phyloP scores from a whole-genome alignment of 2,888 invertebrate genomes.

The Apotomis betuletana region DNA sequence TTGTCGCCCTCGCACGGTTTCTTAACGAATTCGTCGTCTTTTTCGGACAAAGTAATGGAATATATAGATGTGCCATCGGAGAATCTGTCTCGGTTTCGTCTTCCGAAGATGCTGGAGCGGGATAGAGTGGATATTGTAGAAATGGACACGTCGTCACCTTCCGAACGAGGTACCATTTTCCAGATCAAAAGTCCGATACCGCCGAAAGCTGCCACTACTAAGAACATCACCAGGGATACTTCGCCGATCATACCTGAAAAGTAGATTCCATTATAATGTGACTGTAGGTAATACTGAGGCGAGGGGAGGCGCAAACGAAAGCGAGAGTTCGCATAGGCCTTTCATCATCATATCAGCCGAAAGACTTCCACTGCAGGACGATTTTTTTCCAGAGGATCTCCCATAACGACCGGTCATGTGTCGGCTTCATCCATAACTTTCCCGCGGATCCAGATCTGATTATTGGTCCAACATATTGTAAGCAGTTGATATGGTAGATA shows the following conservation, averaged over 20 bases:
- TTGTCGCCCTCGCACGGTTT: constrained; percentile 73
- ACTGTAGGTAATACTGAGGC: not conserved
- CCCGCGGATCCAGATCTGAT: no score
- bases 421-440: no score
- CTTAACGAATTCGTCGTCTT: constrained; percentile 67
- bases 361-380: no score
- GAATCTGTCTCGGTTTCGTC: constrained; percentile 72
- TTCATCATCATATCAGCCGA: no score
- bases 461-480: no score
- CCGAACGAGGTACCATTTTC: constrained; percentile 81
- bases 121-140: constrained; percentile 73
- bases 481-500: no score
- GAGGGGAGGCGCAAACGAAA: no score
- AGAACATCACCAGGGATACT: constrained; percentile 80
- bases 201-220: constrained; percentile 84
- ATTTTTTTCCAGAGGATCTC: no score
- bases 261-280: constrained; percentile 16
- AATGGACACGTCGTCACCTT: constrained; percentile 78
- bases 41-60: constrained; percentile 78
- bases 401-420: no score
- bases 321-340: no score
- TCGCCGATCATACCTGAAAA: constrained; percentile 77
- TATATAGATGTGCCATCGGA: constrained; percentile 78
- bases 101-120: constrained; percentile 70
- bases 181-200: constrained; percentile 82